Conservation (phyloP, 2,797 vertebrate genomes). For the Pseudochaenichthys georgianus region DNA sequence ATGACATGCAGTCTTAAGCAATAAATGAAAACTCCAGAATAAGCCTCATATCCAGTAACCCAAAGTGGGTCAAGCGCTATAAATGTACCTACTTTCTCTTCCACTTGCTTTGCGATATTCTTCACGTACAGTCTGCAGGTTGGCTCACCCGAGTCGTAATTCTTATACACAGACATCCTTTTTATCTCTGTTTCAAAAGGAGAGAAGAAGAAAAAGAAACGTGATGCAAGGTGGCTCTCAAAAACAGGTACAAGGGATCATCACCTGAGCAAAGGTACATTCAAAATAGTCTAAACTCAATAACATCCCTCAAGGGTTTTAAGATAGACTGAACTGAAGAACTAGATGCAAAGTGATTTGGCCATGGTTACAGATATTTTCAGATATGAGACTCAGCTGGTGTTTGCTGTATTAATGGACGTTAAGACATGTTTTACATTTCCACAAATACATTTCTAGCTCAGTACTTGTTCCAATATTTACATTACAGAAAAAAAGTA, state of each 20-base stretch:
- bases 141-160: constrained; percentile 95
- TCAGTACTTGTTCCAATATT: not conserved
- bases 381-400: not conserved
- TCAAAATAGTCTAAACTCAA: constrained; percentile 42
- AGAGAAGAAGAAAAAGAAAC: constrained; percentile 22
- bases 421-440: not conserved
- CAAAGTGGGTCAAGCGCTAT: constrained; percentile 34
- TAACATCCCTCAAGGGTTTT: constrained; percentile 29
- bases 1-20: constrained; percentile 1
- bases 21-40: constrained; percentile 3
- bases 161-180: constrained; percentile 95
- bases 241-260: constrained; percentile 55
- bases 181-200: constrained; percentile 90
- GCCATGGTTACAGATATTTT: constrained; percentile 6
- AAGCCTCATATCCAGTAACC: constrained; percentile 5
- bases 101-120: constrained; percentile 96
- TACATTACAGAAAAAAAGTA: not conserved
- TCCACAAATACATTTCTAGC: not conserved
- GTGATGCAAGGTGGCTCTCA: constrained; percentile 42
- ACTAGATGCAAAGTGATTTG: not conserved
- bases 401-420: not conserved
- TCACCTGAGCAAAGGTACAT: constrained; percentile 32
- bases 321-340: constrained; percentile 18
- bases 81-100: constrained; percentile 90
- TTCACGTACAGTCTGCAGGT: constrained; percentile 98